Base-by-base conservation (phyloP, 2,797 vertebrate species). In the Zenarchopterus dispar region DNA sequence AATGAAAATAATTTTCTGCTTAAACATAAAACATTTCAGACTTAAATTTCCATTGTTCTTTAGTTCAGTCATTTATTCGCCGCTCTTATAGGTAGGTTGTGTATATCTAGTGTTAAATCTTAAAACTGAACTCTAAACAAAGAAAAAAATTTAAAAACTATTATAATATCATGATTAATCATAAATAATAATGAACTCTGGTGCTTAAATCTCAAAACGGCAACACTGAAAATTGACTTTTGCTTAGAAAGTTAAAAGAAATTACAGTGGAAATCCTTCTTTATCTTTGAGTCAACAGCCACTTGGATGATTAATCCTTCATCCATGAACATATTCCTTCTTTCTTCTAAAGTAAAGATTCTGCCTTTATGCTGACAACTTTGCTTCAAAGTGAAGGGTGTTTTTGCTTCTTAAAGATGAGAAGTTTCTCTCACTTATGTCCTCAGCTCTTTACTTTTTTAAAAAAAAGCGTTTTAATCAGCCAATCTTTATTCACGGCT, bases 211-310 rank as follows among this genome's bases (percentile, higher is more conserved):
- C 23, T 41, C 21, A 42, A 69, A 69, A 63, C 50, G 44, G 19
- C 62, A 70, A 53, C 18, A 47, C n/a, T 19, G n/a, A 19, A 52
- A 65, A 42, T 31, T 44, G 41, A 69, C 54, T 54, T 68, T 67
- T n/a, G 33, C n/a, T 26, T 31, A 51, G 28, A 70, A 73, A 73
- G 68, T 80, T 70, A 11, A 58, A 75, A 70, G 44, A 51, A 70
- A 50, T 67, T 61, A 52, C 56, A 55, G 4, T 43, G 1, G 1
- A 73, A 80, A 70, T 70, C 43, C 46, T 33, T 57, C 31, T 66
- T 36, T 36, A 47, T 49, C 68, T 70, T 57, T 76, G 57, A 72
- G 66, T 62, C 31, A 69, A 72, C 46, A 64, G 62, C 60, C 54
- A 43, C 59, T 57, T 58, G 22, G 18, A 23, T 0, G 3, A 24